These are phyloP conservation scores for Maniola hyperantus DNA, from an alignment of 2,888 invertebrate genomes.

Conservation along the genomic window DNA sequence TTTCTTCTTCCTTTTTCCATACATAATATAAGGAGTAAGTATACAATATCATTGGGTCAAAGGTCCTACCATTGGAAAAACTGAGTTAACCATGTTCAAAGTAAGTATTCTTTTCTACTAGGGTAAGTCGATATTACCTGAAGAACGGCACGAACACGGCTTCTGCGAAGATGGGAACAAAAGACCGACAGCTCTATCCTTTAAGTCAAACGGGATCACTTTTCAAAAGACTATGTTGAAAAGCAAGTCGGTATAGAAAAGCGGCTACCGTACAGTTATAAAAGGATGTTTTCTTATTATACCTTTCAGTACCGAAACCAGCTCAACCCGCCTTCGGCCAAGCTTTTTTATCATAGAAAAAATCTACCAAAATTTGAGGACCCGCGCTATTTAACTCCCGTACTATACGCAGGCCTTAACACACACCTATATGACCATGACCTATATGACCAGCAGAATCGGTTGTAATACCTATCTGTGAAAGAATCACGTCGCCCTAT, in stretches of 20 bases:
- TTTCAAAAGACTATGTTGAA: slow-evolving; percentile 17
- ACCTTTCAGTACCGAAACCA: background rate
- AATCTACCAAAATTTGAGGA: background rate
- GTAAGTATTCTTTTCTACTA: background rate
- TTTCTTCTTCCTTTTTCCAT: no score
- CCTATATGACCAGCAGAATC: no score
- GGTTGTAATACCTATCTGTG: no score
- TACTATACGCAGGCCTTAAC: no score
- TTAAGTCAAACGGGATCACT: slow-evolving; percentile 16
- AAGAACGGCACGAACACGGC: slow-evolving; percentile 11
- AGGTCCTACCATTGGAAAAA: background rate
- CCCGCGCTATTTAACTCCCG: no score
- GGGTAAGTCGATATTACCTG: slow-evolving; percentile 1
- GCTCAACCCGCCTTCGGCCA: background rate
- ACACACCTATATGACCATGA: no score
- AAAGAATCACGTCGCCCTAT: no score
- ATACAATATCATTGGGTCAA: no score
- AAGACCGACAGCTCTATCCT: slow-evolving; percentile 16
- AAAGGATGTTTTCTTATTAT: background rate
- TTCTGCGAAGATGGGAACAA: slow-evolving; percentile 10
- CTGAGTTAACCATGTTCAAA: background rate
- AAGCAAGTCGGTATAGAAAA: slow-evolving; percentile 1
- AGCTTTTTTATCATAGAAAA: no score
- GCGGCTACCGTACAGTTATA: background rate
- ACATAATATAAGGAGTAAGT: no score